These are phyloP conservation scores for Gari tellinella DNA, from an alignment of 2,888 invertebrate genomes.

Conservation along the genomic window DNA sequence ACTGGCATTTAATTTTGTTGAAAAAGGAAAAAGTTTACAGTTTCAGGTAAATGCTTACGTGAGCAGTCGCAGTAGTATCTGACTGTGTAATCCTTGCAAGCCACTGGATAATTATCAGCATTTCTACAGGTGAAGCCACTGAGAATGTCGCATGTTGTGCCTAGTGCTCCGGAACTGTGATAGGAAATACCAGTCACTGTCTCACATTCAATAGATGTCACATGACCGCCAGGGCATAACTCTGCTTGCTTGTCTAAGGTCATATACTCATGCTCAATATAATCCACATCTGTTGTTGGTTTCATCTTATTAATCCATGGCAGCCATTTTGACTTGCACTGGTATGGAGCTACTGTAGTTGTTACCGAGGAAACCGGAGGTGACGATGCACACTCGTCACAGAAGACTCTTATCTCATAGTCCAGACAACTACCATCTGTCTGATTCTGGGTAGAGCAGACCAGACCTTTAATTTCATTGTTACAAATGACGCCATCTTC, in stretches of 20 bases:
- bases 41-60: slow-evolving; percentile 37
- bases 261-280: slow-evolving; percentile 69
- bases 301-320: slow-evolving; percentile 71
- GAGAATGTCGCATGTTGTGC: slow-evolving; percentile 85
- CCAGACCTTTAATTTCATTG: slow-evolving; percentile 42
- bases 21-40: no score
- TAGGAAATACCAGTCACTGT: slow-evolving; percentile 34
- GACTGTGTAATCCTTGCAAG: slow-evolving; percentile 80
- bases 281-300: slow-evolving; percentile 47
- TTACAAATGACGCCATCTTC: slow-evolving; percentile 86
- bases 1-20: no score
- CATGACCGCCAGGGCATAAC: slow-evolving; percentile 47
- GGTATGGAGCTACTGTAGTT: slow-evolving; percentile 15
- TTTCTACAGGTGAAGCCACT: slow-evolving; percentile 89
- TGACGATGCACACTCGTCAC: slow-evolving; percentile 68
- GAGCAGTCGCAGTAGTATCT: slow-evolving; percentile 72
- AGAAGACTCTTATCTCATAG: slow-evolving; percentile 80
- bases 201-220: slow-evolving; percentile 50
- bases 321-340: slow-evolving; percentile 59
- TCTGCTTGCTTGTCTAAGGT: slow-evolving; percentile 51
- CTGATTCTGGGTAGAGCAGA: slow-evolving; percentile 56
- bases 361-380: slow-evolving; percentile 60
- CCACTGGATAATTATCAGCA: slow-evolving; percentile 64
- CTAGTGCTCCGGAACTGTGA: slow-evolving; percentile 62
- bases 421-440: slow-evolving; percentile 71